A percentile compares a stretch with the other conserved stretches of the same genome.
Evolutionary conservation across 2,797 vertebrate species (phyloP).

Genomic region (Enteromius trimaculatus): DNA sequence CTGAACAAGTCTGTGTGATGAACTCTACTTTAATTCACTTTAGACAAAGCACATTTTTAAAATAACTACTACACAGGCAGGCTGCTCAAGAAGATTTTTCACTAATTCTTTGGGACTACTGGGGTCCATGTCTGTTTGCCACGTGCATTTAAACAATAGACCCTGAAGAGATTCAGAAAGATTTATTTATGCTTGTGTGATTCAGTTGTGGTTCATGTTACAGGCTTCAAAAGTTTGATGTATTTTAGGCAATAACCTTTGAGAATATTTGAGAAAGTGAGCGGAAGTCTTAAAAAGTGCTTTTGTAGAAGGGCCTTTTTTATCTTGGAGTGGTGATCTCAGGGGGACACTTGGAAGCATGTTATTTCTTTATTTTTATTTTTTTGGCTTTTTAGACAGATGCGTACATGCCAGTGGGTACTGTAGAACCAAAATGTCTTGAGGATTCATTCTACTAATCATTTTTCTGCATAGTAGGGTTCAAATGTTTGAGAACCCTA

Average conservation of each 20-base stretch:
- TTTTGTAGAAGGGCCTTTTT: constrained; percentile 19
- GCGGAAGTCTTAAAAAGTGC: constrained; percentile 2
- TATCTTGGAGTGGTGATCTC: constrained; percentile 24
- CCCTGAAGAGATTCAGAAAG: neutral
- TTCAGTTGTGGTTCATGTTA: constrained; percentile 10
- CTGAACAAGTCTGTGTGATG: neutral
- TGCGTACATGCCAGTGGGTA: neutral
- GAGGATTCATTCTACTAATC: neutral
- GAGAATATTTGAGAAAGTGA: neutral
- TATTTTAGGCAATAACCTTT: neutral
- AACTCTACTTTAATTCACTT: constrained; percentile 27
- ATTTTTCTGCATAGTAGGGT: neutral
- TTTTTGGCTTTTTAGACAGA: neutral
- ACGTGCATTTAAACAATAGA: constrained; percentile 24
- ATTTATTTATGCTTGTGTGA: constrained; percentile 1
- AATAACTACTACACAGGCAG: constrained; percentile 71
- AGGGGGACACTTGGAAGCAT: constrained; percentile 27
- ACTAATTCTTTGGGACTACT: constrained; percentile 36
- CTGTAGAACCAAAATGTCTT: neutral
- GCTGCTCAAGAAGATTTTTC: constrained; percentile 50
- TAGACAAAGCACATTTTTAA: constrained; percentile 62
- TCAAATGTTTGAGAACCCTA: neutral
- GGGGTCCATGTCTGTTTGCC: constrained; percentile 15
- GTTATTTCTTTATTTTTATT: neutral
- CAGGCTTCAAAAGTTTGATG: neutral